These are phyloP conservation scores for Microplitis deprimator DNA, from an alignment of 2,888 invertebrate genomes.

Conservation along the genomic window DNA sequence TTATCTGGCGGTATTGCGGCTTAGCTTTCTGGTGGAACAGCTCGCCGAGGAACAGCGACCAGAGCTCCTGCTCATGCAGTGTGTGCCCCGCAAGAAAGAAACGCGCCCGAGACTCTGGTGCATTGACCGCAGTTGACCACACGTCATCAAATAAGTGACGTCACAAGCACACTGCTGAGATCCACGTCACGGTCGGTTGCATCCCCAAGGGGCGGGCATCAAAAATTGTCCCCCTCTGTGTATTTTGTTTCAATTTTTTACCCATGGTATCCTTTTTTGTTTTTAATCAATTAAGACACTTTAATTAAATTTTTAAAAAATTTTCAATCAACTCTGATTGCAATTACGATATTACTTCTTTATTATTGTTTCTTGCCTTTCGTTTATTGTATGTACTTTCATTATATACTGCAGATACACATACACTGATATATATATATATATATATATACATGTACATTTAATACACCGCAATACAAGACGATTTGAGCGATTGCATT, in stretches of 20 bases:
- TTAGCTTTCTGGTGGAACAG: constrained; percentile 22
- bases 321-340: neutral
- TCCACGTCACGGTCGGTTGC: constrained; percentile 60
- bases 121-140: constrained; percentile 72
- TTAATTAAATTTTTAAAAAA: neutral
- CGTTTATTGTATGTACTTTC: neutral
- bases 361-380: constrained; percentile 15
- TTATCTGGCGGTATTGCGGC: constrained; percentile 17
- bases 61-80: constrained; percentile 33
- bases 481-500: constrained; percentile 66
- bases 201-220: constrained; percentile 44
- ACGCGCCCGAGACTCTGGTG: constrained; percentile 59
- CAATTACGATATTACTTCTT: constrained; percentile 9
- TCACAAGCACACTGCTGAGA: constrained; percentile 57
- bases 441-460: constrained; percentile 25
- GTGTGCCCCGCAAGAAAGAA: constrained; percentile 62
- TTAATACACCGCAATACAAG: constrained; percentile 49
- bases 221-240: constrained; percentile 30
- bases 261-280: constrained; percentile 25
- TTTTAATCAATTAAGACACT: neutral
- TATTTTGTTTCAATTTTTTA: too few relatives aligned
- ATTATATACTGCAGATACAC: constrained; percentile 5
- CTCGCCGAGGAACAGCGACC: constrained; percentile 10
- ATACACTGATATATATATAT: neutral
- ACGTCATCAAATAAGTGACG: constrained; percentile 71